phyloP scores from a whole-genome alignment of 2,888 invertebrate genomes.

The Thelaira solivaga region DNA sequence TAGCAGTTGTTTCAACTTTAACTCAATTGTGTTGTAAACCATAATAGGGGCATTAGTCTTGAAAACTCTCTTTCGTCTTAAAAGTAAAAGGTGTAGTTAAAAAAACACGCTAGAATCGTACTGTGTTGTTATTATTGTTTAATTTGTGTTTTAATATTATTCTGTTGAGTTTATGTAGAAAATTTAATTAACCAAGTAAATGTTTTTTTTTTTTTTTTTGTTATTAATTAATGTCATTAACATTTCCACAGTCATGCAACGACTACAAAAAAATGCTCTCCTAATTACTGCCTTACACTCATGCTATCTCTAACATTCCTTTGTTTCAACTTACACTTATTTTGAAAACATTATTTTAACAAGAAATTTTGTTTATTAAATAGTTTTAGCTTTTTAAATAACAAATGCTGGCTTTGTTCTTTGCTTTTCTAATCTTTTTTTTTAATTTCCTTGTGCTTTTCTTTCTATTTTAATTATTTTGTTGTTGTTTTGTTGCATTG shows the following conservation, averaged over 20 bases:
- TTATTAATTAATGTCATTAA: slow-evolving; percentile 53
- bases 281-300: too few relatives aligned
- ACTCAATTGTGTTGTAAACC: too few relatives aligned
- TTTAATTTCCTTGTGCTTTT: slow-evolving; percentile 16
- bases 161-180: slow-evolving; percentile 41
- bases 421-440: slow-evolving; percentile 36
- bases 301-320: slow-evolving; percentile 5
- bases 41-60: too few relatives aligned
- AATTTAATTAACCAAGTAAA: slow-evolving; percentile 43
- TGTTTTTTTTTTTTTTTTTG: slow-evolving; percentile 8
- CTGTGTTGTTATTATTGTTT: slow-evolving; percentile 45
- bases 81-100: slow-evolving; percentile 14
- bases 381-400: slow-evolving; percentile 9
- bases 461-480: slow-evolving; percentile 34
- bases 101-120: slow-evolving; percentile 28
- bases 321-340: not conserved
- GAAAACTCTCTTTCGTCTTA: slow-evolving; percentile 22
- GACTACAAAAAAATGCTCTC: slow-evolving; percentile 41
- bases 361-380: not conserved
- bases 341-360: too few relatives aligned
- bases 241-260: slow-evolving; percentile 67
- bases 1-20: too few relatives aligned
- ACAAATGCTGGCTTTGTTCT: slow-evolving; percentile 27
- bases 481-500: slow-evolving; percentile 3
- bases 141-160: slow-evolving; percentile 55